Evolutionary conservation across 1,140 invertebrate genomes (phyloP), one percentile per base, ranked within the genome.

Genomic region (Ephestia elutella): DNA sequence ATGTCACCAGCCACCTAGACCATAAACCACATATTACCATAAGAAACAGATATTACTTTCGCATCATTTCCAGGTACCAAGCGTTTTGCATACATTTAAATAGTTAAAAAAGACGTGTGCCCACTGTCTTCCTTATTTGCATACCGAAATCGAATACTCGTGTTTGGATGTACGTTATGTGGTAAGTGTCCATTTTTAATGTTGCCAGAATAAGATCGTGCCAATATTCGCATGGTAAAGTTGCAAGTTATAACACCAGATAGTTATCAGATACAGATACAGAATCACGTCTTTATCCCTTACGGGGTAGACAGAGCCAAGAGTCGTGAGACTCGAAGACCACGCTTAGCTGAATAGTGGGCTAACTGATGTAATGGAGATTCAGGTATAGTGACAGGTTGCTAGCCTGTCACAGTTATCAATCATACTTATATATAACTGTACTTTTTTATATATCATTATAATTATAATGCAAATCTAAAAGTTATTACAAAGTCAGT

Each of bases 21-120:
- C 65, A 75, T 68, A 67, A 74, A 71, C 66, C 63, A 78, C 73
- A 82, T 63, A 86, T 83, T 83, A 76, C 61, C 80, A 80, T 84
- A 80, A 60, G 68, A 77, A 82, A 68, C 63, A 67, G 64, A 15
- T 71, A 73, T 78, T 74, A 74, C 69, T 74, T 71, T 76, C 71
- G 63, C 71, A 56, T 68, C 73, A 68, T 70, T 71, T 72, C 71
- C 75, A 75, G 77, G 75, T 78, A 75, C 75, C 67, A 67, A 75
- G 60, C 68, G 68, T 64, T 82, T 80, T 82, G 72, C 81, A 86
- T 86, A 66, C 59, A 74, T 81, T 77, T 75, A 66, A 77, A 74
- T 77, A 72, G 66, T 63, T 70, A 66, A 63, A 67, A 71, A 66
- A 71, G 72, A 75, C 80, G 73, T 75, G 78, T 82, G 82, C 78